A percentile compares a stretch with the other conserved stretches of the same genome.
phyloP scores from a whole-genome alignment of 2,113 vertebrate species.

The Copsychus sechellarum region DNA sequence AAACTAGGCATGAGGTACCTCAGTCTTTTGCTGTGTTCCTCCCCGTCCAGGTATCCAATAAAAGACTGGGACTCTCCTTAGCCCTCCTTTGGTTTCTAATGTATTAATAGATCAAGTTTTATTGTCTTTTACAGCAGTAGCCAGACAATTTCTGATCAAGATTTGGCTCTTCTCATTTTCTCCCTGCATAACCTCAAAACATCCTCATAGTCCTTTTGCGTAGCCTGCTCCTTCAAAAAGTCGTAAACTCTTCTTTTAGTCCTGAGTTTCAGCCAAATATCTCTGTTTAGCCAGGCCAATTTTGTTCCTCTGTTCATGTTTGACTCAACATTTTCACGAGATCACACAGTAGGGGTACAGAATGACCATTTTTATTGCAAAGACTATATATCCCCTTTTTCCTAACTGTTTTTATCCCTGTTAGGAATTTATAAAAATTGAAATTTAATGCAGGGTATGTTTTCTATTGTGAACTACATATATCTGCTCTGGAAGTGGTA shows the following conservation, averaged over 20 bases:
- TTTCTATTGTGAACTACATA: neutral
- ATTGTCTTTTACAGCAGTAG: neutral
- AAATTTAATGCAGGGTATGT: neutral
- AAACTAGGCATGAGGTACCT: neutral
- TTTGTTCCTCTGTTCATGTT: neutral
- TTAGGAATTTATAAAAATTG: neutral
- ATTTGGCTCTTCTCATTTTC: neutral
- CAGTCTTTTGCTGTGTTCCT: neutral
- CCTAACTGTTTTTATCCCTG: neutral
- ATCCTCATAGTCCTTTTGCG: neutral
- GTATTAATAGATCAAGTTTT: neutral
- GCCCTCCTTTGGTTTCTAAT: neutral
- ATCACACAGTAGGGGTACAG: neutral
- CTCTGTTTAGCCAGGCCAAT: neutral
- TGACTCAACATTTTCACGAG: neutral
- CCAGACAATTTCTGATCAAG: neutral
- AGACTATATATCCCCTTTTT: neutral
- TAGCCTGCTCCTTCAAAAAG: neutral
- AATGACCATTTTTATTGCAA: neutral
- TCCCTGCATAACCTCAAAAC: neutral
- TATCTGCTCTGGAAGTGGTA: neutral
- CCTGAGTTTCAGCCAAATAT: neutral
- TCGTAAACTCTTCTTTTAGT: neutral
- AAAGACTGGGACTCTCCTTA: neutral
- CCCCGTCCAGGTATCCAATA: accelerated